Evolutionary conservation across 2,888 invertebrate genomes (phyloP).

Genomic region (Ommatoiulus sabulosus): DNA sequence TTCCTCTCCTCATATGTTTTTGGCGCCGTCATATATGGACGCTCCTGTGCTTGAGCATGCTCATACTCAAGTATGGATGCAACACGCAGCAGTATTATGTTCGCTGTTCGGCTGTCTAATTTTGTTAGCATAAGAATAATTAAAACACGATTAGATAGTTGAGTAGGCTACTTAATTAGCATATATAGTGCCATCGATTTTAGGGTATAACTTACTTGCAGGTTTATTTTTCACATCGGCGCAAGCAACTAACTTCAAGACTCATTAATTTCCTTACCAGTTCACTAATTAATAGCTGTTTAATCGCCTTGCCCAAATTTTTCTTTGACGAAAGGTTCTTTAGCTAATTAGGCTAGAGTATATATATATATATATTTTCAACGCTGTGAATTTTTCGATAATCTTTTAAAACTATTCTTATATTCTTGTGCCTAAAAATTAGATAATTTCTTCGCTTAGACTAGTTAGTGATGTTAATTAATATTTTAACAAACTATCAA

Average conservation of each 20-base stretch:
- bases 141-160: background rate
- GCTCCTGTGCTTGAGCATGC: background rate
- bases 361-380: background rate
- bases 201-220: background rate
- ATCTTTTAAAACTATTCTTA: slow-evolving; percentile 45
- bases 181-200: slow-evolving; percentile 30
- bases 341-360: background rate
- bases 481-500: background rate
- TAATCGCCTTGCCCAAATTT: slow-evolving; percentile 6
- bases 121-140: background rate
- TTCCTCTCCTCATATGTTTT: no score
- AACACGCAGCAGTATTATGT: background rate
- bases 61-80: background rate
- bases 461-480: background rate
- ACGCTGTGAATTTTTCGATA: slow-evolving; percentile 42
- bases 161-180: background rate
- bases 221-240: background rate
- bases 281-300: background rate
- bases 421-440: slow-evolving; percentile 28
- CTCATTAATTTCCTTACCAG: background rate
- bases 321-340: slow-evolving; percentile 12
- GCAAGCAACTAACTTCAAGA: background rate
- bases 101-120: no score
- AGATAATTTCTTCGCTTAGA: slow-evolving; percentile 27
- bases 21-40: background rate